Conservation (phyloP, 1,140 invertebrate species). For the Colletes gigas region DNA sequence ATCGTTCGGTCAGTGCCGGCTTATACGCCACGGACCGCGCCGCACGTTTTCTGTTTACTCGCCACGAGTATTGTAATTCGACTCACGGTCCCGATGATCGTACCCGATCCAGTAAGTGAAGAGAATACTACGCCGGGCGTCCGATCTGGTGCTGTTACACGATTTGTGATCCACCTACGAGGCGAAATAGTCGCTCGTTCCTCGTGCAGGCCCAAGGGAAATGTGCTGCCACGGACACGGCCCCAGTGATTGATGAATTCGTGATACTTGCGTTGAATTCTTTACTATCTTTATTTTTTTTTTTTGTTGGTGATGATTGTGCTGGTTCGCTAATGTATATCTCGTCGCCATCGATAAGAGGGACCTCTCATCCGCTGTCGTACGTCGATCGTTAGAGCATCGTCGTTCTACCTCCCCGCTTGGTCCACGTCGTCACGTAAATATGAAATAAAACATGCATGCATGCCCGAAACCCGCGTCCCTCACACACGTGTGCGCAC, state of each 20-base stretch:
- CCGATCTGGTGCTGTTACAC: conserved; percentile 18
- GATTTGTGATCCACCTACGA: conserved; percentile 7
- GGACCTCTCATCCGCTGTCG: not conserved
- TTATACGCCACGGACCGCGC: conserved; percentile 3
- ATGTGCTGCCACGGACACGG: conserved; percentile 14
- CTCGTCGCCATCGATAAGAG: conserved; percentile 1
- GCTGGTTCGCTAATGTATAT: conserved; percentile 9
- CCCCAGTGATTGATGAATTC: conserved; percentile 28
- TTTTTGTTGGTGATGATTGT: conserved; percentile 36
- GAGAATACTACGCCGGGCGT: not conserved
- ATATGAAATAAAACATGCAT: conserved; percentile 41
- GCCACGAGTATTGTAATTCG: conserved; percentile 1
- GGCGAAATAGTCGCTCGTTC: not conserved
- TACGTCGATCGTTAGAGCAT: conserved; percentile 15
- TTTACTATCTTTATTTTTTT: not conserved
- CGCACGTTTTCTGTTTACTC: conserved; percentile 21
- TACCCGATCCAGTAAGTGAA: conserved; percentile 24
- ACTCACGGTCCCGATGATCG: not conserved
- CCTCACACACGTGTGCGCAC: conserved; percentile 36
- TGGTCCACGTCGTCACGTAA: conserved; percentile 44
- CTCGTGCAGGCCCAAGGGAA: conserved; percentile 1
- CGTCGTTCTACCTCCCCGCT: not conserved
- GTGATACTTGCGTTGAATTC: conserved; percentile 20
- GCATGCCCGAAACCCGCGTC: conserved; percentile 17
- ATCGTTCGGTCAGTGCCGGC: conserved; percentile 45